Percentiles rank a stretch among this genome's conserved stretches.
These are phyloP conservation scores for Romanogobio albipinnatus DNA, from an alignment of 2,113 vertebrate genomes.

Conservation along the genomic window DNA sequence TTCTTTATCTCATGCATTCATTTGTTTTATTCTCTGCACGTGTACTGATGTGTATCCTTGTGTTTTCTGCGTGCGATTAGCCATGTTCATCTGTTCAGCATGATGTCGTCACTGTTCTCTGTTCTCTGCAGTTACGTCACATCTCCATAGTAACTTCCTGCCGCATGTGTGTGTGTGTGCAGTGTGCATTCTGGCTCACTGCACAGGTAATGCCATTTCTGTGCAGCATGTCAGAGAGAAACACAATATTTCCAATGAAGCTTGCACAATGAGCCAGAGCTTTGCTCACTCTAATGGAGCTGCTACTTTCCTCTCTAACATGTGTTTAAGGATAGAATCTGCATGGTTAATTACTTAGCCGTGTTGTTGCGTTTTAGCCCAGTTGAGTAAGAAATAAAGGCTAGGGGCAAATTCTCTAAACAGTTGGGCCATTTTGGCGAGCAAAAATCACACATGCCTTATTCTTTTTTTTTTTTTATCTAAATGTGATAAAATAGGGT, in stretches of 20 bases:
- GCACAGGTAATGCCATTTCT: slow-evolving; percentile 59
- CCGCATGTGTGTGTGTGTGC: not conserved
- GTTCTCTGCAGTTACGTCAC: slow-evolving; percentile 62
- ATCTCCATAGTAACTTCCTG: slow-evolving; percentile 66
- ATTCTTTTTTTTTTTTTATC: not conserved
- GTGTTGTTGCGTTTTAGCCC: slow-evolving; percentile 2
- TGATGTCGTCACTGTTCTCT: slow-evolving; percentile 59
- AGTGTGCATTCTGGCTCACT: slow-evolving; percentile 64
- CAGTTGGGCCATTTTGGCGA: not conserved
- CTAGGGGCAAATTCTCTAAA: not conserved
- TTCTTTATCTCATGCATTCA: not conserved
- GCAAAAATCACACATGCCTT: not conserved
- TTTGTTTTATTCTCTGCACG: not conserved
- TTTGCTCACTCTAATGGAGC: slow-evolving; percentile 6
- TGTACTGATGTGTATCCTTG: slow-evolving; percentile 23
- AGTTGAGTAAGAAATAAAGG: not conserved
- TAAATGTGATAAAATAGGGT: no score
- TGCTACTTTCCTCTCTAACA: slow-evolving; percentile 21
- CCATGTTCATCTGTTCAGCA: slow-evolving; percentile 50
- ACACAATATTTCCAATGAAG: slow-evolving; percentile 46
- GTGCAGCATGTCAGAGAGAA: slow-evolving; percentile 42
- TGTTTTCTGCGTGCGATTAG: slow-evolving; percentile 27
- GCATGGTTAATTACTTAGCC: slow-evolving; percentile 11
- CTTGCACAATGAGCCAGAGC: slow-evolving; percentile 24
- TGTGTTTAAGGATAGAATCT: slow-evolving; percentile 11